Evolutionary conservation across 2,888 invertebrate species (phyloP).

Genomic region (Diabrotica balteata): DNA sequence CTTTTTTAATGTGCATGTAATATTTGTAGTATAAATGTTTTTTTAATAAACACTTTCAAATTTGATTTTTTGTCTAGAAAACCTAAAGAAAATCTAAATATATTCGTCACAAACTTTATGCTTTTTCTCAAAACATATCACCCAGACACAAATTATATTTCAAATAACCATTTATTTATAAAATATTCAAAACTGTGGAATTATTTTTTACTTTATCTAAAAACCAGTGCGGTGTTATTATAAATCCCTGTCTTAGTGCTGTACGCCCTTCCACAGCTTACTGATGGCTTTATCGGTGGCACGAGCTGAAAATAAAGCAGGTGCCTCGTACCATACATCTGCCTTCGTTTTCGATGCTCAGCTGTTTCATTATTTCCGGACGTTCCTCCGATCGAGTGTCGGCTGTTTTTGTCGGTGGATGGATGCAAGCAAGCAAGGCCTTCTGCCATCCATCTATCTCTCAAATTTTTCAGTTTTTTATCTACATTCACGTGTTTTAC

Average conservation of each 20-base stretch:
- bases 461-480: background rate
- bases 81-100: too few species aligned
- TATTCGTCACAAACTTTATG: too few species aligned
- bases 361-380: conserved; percentile 50
- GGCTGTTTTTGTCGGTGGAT: conserved; percentile 15
- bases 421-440: background rate
- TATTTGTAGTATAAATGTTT: too few species aligned
- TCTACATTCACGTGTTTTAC: background rate
- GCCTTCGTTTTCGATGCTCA: conserved; percentile 41
- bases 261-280: conserved; percentile 10
- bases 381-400: conserved; percentile 33
- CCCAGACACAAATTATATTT: too few species aligned
- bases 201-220: too few species aligned
- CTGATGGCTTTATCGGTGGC: conserved; percentile 29
- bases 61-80: too few species aligned
- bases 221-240: too few species aligned
- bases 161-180: too few species aligned
- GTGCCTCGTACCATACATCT: conserved; percentile 46
- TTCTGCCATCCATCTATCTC: conserved; percentile 10
- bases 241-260: background rate
- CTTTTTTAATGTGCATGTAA: too few species aligned
- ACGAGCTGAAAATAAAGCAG: conserved; percentile 38
- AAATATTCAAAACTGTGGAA: too few species aligned
- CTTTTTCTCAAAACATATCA: too few species aligned
- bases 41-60: too few species aligned